These are phyloP conservation scores for Sorex araneus DNA, from an alignment of 2,113 vertebrate species.

Conservation along the genomic window DNA sequence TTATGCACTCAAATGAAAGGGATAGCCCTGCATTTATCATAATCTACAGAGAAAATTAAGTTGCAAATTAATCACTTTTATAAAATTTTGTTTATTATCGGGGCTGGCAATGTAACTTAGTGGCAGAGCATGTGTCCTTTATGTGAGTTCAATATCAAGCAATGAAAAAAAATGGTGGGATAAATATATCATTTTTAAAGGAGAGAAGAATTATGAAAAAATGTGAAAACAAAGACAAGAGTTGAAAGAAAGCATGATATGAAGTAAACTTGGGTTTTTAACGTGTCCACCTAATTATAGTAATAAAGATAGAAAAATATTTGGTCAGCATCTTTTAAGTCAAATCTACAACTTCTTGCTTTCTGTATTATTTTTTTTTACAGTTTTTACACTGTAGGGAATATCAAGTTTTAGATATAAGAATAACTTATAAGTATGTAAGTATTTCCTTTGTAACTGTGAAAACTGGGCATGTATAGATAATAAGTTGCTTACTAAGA, in stretches of 20 bases:
- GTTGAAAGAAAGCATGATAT: background rate
- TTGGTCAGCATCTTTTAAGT: background rate
- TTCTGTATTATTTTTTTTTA: background rate
- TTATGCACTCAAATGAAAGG: background rate
- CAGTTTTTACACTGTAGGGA: background rate
- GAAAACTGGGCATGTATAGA: background rate
- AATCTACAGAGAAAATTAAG: constrained; percentile 14
- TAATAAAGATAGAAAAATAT: constrained; percentile 28
- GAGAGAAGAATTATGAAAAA: background rate
- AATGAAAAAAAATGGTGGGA: too few relatives aligned
- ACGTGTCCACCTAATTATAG: background rate
- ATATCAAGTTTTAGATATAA: background rate
- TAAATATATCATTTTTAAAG: background rate
- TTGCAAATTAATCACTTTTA: background rate
- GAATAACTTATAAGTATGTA: background rate
- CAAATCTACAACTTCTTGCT: background rate
- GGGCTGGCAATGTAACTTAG: too few relatives aligned
- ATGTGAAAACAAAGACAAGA: background rate
- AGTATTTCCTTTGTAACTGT: background rate
- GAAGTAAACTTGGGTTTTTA: constrained; percentile 10
- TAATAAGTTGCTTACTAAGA: background rate
- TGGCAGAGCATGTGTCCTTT: too few relatives aligned
- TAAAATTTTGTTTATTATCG: background rate
- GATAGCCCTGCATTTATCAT: background rate
- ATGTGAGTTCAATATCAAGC: too few relatives aligned